Conservation (phyloP, 2,113 vertebrate species). For the Empidonax traillii region DNA sequence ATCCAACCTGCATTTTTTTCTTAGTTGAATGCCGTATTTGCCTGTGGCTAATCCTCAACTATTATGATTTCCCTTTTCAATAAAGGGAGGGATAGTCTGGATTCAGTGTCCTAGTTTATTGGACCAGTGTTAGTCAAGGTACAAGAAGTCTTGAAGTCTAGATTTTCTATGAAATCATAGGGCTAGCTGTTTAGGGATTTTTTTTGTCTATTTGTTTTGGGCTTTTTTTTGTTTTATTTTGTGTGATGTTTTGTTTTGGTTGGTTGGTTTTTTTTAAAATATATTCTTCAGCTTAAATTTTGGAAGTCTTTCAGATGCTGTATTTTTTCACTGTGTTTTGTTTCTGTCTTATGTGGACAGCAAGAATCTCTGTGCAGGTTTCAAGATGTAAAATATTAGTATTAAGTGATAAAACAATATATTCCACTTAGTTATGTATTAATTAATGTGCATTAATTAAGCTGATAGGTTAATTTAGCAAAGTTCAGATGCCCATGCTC, state of each 20-base stretch:
- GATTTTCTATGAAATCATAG: background rate
- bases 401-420: background rate
- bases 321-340: background rate
- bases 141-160: background rate
- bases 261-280: background rate
- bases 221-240: background rate
- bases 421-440: no score
- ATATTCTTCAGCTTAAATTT: background rate
- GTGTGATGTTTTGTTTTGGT: accelerated
- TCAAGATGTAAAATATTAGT: background rate
- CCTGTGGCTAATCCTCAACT: background rate
- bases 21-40: background rate
- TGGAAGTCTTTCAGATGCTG: background rate
- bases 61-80: background rate
- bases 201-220: background rate
- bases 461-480: background rate
- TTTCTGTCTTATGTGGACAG: background rate
- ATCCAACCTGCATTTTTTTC: background rate
- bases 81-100: background rate
- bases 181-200: background rate
- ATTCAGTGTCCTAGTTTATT: background rate
- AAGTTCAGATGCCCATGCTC: background rate
- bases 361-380: background rate
- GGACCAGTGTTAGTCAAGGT: background rate
- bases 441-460: background rate